These are phyloP conservation scores for Acanthoscelides obtectus DNA, from an alignment of 2,888 invertebrate genomes.

Conservation along the genomic window DNA sequence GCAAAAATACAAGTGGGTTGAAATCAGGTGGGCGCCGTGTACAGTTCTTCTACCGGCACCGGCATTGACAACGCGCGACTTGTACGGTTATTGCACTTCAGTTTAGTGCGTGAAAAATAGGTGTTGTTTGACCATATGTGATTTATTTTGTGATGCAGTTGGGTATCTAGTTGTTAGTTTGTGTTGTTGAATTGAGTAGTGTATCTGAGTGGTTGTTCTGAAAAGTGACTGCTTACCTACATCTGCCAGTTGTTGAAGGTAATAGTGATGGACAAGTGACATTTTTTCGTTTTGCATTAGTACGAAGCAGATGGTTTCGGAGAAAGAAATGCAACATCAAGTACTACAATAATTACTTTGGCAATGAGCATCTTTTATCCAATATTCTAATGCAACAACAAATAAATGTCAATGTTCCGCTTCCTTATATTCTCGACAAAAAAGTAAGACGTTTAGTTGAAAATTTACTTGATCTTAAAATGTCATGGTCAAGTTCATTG, in stretches of 20 bases:
- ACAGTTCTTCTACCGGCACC: not conserved
- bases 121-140: not conserved
- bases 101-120: not conserved
- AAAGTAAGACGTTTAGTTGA: too few species aligned
- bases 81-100: not conserved
- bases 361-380: too few species aligned
- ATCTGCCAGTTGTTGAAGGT: too few species aligned
- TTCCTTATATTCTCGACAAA: too few species aligned
- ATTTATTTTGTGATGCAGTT: not conserved
- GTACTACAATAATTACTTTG: too few species aligned
- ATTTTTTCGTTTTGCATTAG: too few species aligned
- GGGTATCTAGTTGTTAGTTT: not conserved
- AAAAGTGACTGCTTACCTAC: not conserved
- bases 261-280: not conserved
- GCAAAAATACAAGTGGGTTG: not conserved
- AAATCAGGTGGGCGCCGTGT: not conserved
- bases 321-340: too few species aligned
- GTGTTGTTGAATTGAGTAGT: not conserved
- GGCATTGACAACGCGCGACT: not conserved
- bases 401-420: too few species aligned
- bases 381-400: too few species aligned
- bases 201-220: not conserved
- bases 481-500: too few species aligned
- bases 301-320: too few species aligned
- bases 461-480: too few species aligned